phyloP scores from a whole-genome alignment of 37 sponge, comb jelly and placozoan species.

The Ianthella basta region DNA sequence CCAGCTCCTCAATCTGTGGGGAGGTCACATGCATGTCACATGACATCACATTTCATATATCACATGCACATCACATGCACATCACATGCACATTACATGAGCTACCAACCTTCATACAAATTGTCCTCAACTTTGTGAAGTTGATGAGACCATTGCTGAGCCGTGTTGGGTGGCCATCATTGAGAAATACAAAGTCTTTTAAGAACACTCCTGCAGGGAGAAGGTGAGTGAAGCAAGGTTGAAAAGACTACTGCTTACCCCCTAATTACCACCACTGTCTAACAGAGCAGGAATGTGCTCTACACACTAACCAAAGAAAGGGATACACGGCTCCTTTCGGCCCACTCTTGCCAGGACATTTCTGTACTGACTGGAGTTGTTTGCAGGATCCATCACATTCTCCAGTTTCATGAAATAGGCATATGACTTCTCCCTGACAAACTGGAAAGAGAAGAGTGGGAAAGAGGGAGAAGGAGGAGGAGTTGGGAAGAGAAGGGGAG shows the following conservation, averaged over 20 bases:
- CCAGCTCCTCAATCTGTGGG: slow-evolving; percentile 74
- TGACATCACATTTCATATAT: background rate
- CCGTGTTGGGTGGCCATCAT: slow-evolving; percentile 68
- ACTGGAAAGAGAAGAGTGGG: slow-evolving; percentile 7
- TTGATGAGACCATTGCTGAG: slow-evolving; percentile 81
- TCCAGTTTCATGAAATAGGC: slow-evolving; percentile 53
- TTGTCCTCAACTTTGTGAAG: slow-evolving; percentile 80
- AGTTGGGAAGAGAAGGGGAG: background rate
- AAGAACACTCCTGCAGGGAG: slow-evolving; percentile 66
- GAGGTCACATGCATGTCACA: background rate
- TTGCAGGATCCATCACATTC: slow-evolving; percentile 55
- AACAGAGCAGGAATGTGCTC: too few species aligned
- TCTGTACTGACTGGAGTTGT: slow-evolving; percentile 64
- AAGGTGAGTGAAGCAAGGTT: too few species aligned
- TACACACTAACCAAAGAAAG: slow-evolving; percentile 74
- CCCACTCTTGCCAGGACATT: slow-evolving; percentile 45
- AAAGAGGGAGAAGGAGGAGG: background rate
- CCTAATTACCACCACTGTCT: too few species aligned
- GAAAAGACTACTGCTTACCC: too few species aligned
- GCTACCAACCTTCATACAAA: slow-evolving; percentile 63
- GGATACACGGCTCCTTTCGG: slow-evolving; percentile 58
- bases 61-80: background rate
- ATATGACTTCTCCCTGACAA: slow-evolving; percentile 54
- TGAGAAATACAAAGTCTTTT: slow-evolving; percentile 75
- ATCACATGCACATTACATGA: background rate